A percentile compares a stretch with the other conserved stretches of the same genome.
These are phyloP conservation scores for Amiota mariae DNA, from an alignment of 2,888 invertebrate genomes.

Conservation along the genomic window DNA sequence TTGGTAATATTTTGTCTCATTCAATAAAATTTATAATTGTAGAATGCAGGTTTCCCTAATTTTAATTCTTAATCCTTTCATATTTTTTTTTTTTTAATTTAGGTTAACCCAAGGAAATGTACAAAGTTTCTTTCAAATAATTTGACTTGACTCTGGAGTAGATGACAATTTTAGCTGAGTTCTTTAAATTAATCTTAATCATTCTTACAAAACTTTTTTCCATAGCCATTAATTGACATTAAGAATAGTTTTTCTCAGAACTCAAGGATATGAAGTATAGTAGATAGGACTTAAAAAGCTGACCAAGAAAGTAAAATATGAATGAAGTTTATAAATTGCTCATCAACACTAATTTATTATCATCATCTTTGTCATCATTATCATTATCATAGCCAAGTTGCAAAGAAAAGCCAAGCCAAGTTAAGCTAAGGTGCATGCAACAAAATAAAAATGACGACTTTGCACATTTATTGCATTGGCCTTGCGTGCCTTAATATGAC, in stretches of 20 bases:
- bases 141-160: too few species aligned
- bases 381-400: conserved; percentile 3
- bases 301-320: conserved; percentile 41
- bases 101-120: too few species aligned
- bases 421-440: neutral
- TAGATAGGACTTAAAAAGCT: neutral
- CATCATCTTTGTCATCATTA: neutral
- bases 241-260: neutral
- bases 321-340: conserved; percentile 65
- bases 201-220: too few species aligned
- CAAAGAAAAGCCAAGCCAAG: neutral
- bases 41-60: too few species aligned
- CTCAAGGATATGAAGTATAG: neutral
- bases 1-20: too few species aligned
- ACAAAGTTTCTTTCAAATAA: too few species aligned
- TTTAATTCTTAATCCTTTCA: too few species aligned
- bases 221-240: too few species aligned
- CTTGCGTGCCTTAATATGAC: neutral
- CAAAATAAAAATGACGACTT: neutral
- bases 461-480: conserved; percentile 1
- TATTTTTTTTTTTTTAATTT: too few species aligned
- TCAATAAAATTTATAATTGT: too few species aligned
- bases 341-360: conserved; percentile 67
- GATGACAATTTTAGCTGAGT: too few species aligned
- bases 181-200: too few species aligned